Base-by-base conservation (phyloP, 2,797 vertebrate species). In the Coilia nasus region DNA sequence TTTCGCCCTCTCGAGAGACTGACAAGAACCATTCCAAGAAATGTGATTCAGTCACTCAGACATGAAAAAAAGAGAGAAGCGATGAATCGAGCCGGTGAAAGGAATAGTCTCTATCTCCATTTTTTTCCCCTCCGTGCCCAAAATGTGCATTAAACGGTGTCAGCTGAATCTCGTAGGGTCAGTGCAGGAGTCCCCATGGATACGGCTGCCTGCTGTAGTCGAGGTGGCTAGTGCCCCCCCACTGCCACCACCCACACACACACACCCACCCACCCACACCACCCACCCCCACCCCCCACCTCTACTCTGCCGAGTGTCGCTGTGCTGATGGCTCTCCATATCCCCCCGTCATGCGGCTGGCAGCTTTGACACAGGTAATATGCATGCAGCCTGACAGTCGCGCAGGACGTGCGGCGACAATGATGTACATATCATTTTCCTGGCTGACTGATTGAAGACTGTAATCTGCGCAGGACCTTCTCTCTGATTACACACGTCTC, bases 381-480 rank as follows among this genome's bases (percentile, higher is more conserved):
- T 93, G 93, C 93, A 94, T 93, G 93, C 91, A 90, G 89, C 87
- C 91, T 94, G 93, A 94, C 94, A 93, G 92, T 89, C 93, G 86
- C 91, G 85, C 87, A 91, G 93, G 71, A 93, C 93, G 93, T 90
- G 92, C 89, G 54, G 92, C 93, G 93, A 94, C 94, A 93, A 94
- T 95, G 94, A 96, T 96, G 94, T 96, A 96, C 96, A 96, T 96
- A 96, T 96, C 94, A 96, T 96, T 95, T 96, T 95, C 95, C 92
- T 92, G 90, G 88, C 92, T 95, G 95, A 95, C 94, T 96, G 96
- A 96, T 95, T 96, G 95, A 96, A 96, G 94, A 96, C 96, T 96
- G 95, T 94, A 96, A 95, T 96, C 94, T 95, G 95, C 92, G 88
- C 91, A 93, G 94, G 93, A 95, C 94, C 95, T 96, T 96, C 94